phyloP scores from a whole-genome alignment of 2,888 invertebrate genomes.

The Plebejus argus region DNA sequence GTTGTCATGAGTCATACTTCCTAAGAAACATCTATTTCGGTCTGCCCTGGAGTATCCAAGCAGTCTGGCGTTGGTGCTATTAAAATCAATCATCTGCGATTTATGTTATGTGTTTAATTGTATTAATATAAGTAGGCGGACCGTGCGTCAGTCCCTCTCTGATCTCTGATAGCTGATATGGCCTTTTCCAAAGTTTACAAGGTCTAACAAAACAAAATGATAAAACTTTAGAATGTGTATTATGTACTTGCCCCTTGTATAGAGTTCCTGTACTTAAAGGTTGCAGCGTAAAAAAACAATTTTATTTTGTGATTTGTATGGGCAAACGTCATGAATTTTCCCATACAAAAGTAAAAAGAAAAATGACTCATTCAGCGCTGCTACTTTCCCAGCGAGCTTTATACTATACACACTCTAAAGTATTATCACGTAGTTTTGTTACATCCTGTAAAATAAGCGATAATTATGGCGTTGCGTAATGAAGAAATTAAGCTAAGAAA shows the following conservation, averaged over 20 bases:
- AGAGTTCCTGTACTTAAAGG: too few species aligned
- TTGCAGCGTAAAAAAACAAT: too few species aligned
- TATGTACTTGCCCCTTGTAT: too few species aligned
- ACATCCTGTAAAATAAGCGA: neutral
- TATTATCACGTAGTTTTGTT: neutral
- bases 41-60: constrained; percentile 27
- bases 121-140: neutral
- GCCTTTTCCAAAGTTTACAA: neutral
- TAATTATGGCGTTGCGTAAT: neutral
- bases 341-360: too few species aligned
- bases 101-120: constrained; percentile 21
- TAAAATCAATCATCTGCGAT: constrained; percentile 22
- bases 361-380: neutral
- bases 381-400: neutral
- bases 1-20: neutral
- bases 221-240: too few species aligned
- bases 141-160: neutral
- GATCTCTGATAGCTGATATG: neutral
- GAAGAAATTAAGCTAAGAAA: neutral
- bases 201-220: too few species aligned
- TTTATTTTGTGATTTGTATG: too few species aligned
- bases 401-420: neutral
- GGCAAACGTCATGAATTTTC: too few species aligned
- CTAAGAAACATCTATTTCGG: constrained; percentile 11
- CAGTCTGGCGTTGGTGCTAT: constrained; percentile 24